Base-by-base conservation (phyloP, 2,797 vertebrate species). In the Darevskia nairensis region DNA sequence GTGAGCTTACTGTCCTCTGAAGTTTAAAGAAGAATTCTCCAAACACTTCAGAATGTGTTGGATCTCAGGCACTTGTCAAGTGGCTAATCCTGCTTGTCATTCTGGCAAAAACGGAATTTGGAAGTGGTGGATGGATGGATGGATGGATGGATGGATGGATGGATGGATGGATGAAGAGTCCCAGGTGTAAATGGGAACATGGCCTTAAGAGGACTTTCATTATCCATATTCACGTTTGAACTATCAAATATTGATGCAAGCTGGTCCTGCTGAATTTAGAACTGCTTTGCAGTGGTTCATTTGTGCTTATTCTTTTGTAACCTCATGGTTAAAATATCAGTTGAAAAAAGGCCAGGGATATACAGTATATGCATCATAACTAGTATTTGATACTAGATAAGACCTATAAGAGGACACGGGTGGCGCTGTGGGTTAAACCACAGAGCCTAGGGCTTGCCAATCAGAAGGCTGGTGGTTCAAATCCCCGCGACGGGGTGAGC, bases 331-430 rank as follows among this genome's bases (percentile, higher is more conserved):
- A 92, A 95, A 92, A 91, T 93, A 81, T 79, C 32, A 66, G 82
- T 90, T 91, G 81, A 79, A 84, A 92, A 95, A 92, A 95, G 94
- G 15, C 27, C 68, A n/a, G 27, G 25, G 21, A 29, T 59, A 69
- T 69, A 13, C 25, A n/a, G 27, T 27, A 27, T 69, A 69, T 29
- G 91, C 94, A 64, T 88, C 1, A 89, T 88, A 95, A 50, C 88
- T 66, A 82, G 96, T 95, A 96, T 96, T 95, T 95, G 78, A 97
- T 97, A 94, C 96, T 96, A 92, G 85, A 0, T 75, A 94, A 90
- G 0, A 35, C 35, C 35, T 35, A 35, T 35, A 35, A 35, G 35
- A 35, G 35, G 35, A 35, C 35, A 35, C 35, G 35, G 35, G 35
- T 35, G 35, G 35, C 35, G 35, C 35, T 35, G 35, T 35, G 35